Evolutionary conservation across 2,888 invertebrate genomes (phyloP).

Genomic region (Lasioglossum villosulum): DNA sequence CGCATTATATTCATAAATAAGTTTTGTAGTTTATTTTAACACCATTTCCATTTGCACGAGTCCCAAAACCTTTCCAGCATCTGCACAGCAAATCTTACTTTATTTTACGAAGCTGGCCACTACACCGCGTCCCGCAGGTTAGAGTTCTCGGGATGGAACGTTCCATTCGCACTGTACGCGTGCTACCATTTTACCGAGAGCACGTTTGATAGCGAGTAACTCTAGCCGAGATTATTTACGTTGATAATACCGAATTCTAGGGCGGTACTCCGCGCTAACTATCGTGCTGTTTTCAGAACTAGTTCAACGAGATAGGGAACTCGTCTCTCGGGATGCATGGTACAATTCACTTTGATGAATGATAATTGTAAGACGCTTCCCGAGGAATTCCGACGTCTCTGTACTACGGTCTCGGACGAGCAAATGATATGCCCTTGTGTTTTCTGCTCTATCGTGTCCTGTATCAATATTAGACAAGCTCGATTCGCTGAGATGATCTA

Average conservation of each 20-base stretch:
- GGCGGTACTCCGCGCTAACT: slow-evolving; percentile 17
- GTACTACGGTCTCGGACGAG: neutral
- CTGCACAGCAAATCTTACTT: too few relatives aligned
- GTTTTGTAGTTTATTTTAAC: too few relatives aligned
- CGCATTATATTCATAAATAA: too few relatives aligned
- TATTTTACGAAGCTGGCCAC: too few relatives aligned
- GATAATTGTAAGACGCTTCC: neutral
- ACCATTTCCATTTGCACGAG: too few relatives aligned
- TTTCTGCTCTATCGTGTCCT: neutral
- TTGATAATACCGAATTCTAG: neutral
- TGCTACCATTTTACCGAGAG: neutral
- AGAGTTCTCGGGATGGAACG: slow-evolving; percentile 16
- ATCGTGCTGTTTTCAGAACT: slow-evolving; percentile 16
- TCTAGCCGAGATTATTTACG: slow-evolving; percentile 22
- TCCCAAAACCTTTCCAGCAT: too few relatives aligned
- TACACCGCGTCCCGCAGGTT: too few relatives aligned
- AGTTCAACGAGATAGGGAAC: neutral
- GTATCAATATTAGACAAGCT: neutral
- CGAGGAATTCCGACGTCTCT: neutral
- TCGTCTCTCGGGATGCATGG: neutral
- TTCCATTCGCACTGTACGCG: neutral
- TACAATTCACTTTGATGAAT: neutral
- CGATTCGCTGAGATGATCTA: neutral
- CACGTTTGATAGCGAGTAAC: neutral
- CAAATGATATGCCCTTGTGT: neutral